A percentile compares a stretch with the other conserved stretches of the same genome.
phyloP scores from a whole-genome alignment of 2,113 vertebrate species.

The Myrmecophaga tridactyla region DNA sequence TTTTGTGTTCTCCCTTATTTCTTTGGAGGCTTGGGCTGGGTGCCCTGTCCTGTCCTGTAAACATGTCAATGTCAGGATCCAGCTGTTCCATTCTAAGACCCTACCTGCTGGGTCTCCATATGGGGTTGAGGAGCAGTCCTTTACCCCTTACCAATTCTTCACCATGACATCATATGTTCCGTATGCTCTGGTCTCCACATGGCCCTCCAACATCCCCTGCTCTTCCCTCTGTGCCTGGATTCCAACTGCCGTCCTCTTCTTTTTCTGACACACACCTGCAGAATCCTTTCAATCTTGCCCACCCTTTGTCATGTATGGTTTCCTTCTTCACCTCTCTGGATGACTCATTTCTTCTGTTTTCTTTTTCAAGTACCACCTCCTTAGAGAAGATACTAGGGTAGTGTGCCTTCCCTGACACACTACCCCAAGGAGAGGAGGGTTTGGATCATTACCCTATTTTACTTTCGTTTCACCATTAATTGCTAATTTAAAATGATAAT shows the following conservation, averaged over 20 bases:
- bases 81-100: neutral
- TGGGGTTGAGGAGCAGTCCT: rapidly evolving
- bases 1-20: neutral
- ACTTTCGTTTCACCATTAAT: neutral
- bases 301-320: neutral
- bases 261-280: neutral
- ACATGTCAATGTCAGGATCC: neutral
- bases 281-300: neutral
- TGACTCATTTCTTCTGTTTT: too few relatives aligned
- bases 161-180: rapidly evolving
- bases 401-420: neutral
- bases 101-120: too few relatives aligned
- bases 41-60: neutral
- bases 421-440: neutral
- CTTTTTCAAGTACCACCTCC: neutral
- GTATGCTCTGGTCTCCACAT: rapidly evolving
- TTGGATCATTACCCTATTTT: neutral
- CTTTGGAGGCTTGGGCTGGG: neutral
- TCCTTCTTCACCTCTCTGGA: neutral
- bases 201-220: neutral
- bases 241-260: neutral
- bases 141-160: neutral
- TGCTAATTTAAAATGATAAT: neutral
- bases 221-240: neutral
- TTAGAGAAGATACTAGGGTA: too few relatives aligned